phyloP scores from a whole-genome alignment of 2,797 vertebrate species.

The Myiothlypis coronata region DNA sequence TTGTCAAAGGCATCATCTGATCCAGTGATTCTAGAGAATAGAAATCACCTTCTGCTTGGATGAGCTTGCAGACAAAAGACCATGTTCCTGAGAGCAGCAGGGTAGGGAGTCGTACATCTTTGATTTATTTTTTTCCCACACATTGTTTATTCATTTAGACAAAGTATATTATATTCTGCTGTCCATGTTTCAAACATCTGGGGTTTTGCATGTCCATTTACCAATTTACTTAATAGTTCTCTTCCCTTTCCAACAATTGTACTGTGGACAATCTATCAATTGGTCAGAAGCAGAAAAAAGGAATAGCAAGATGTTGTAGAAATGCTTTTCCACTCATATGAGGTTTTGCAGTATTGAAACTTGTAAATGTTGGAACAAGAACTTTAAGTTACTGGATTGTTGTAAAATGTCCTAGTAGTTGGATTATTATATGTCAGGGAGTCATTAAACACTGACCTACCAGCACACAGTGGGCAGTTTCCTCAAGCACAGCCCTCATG shows the following conservation, averaged over 20 bases:
- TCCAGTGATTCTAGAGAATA: slow-evolving; percentile 21
- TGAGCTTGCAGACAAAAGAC: slow-evolving; percentile 25
- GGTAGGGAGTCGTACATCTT: background rate
- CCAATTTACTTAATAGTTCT: background rate
- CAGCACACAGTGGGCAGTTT: background rate
- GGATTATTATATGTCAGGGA: background rate
- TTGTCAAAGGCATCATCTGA: slow-evolving; percentile 16
- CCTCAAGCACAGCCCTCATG: background rate
- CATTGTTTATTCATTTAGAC: background rate
- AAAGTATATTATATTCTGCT: background rate
- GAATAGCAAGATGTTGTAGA: background rate
- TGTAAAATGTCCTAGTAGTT: background rate
- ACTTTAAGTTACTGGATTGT: background rate
- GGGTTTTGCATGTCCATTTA: background rate
- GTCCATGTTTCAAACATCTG: background rate
- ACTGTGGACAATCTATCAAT: background rate
- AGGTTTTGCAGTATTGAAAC: background rate
- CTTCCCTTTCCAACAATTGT: background rate
- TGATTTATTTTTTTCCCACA: background rate
- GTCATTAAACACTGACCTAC: background rate
- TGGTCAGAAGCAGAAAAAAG: background rate
- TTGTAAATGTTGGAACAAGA: background rate
- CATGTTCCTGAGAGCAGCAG: background rate
- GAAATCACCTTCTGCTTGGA: slow-evolving; percentile 29
- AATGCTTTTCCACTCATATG: background rate